These are phyloP conservation scores for Leptopilina boulardi DNA, from an alignment of 1,140 invertebrate genomes.

Conservation along the genomic window DNA sequence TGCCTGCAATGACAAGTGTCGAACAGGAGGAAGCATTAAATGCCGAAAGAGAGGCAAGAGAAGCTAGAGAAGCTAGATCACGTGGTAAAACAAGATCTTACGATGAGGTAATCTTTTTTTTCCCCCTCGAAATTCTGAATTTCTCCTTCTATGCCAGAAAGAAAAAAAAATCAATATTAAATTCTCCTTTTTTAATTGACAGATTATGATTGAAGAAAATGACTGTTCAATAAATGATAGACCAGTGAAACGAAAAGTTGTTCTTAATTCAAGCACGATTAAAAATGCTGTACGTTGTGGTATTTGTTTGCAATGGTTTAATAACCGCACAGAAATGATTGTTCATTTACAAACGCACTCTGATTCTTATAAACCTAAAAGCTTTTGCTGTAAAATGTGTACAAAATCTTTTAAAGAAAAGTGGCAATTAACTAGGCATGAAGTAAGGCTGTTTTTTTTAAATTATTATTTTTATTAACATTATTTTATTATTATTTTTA, in stretches of 20 bases:
- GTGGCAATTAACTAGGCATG: constrained; percentile 64
- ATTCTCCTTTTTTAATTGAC: constrained; percentile 31
- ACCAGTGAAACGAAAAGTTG: constrained; percentile 47
- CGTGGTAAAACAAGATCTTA: constrained; percentile 47
- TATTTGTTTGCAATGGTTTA: constrained; percentile 65
- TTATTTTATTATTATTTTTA: neutral
- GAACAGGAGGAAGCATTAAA: constrained; percentile 69
- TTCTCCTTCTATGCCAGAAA: neutral
- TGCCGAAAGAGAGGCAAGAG: constrained; percentile 64
- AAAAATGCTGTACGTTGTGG: constrained; percentile 65
- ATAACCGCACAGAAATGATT: constrained; percentile 65
- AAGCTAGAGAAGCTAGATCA: constrained; percentile 61
- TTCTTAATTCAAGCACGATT: constrained; percentile 41
- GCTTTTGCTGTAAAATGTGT: constrained; percentile 58
- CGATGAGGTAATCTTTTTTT: constrained; percentile 47
- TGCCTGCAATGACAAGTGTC: constrained; percentile 57
- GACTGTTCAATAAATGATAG: constrained; percentile 49
- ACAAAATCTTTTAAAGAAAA: constrained; percentile 68
- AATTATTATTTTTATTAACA: neutral
- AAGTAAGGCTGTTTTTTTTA: constrained; percentile 46
- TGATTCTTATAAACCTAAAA: constrained; percentile 57
- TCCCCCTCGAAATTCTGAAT: neutral
- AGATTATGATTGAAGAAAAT: constrained; percentile 56
- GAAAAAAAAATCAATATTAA: neutral
- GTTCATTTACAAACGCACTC: constrained; percentile 65